Evolutionary conservation across 2,797 vertebrate species (phyloP), one percentile per base, ranked within the genome.

Genomic region (Anisognathus igniventris): DNA sequence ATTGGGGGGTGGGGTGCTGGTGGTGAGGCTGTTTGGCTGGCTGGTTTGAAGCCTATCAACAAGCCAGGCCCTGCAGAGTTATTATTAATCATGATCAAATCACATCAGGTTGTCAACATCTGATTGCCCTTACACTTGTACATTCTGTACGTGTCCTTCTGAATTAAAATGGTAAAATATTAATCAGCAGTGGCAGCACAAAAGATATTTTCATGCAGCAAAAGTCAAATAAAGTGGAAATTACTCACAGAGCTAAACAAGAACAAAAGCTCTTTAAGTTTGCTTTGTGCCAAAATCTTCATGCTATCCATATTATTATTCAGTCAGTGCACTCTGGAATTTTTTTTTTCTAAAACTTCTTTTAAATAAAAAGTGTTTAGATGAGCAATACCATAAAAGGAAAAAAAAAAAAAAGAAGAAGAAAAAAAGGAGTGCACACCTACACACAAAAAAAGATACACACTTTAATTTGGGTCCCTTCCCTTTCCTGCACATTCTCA

Each of bases 11-110:
- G 1, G 16, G 9, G 51, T 53, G 40, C 27, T 58, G 44, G 44
- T 17, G 30, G 14, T 48, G 37, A 21, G 9, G 70, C 15, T 65
- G 28, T 16, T 64, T 47, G 44, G 6, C n/a, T 60, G 22, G 8
- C 23, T 70, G 23, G 25, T 31, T 86, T 81, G 12, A 84, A 58
- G 31, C 20, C 70, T 82, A 22, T 51, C 56, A 91, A 66, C 37
- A 86, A 84, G 25, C 16, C 31, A 65, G 44, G 47, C 25, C 33
- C 51, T 62, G 77, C 47, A 84, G 22, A 67, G 37, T 58, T 96
- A 21, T 76, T 90, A 84, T 67, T 88, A 81, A 72, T 84, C 66
- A 78, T 33, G 47, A 66, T 86, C 51, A 90, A 60, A 75, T 93
- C 71, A 45, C 37, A 42, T 87, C 71, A 92, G 28, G 31, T 76